Base-by-base conservation (phyloP, 2,888 invertebrate genomes). In the Agrilus cyanescens region DNA sequence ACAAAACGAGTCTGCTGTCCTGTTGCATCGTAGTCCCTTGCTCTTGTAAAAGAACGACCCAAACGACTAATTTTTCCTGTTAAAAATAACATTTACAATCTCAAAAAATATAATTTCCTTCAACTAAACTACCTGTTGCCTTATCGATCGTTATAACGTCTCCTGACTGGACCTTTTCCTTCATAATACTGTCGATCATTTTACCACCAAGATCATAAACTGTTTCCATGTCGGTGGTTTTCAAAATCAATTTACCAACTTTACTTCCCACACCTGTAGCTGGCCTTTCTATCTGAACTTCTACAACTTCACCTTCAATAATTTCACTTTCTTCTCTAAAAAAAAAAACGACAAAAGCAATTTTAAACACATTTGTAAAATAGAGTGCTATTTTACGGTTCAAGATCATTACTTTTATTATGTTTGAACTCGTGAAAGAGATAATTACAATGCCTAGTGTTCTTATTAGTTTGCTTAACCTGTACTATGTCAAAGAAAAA, bases 181-280 rank as follows among this genome's bases (percentile, higher is more conserved):
- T 96, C 55, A 91, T 81, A 43, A 96, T 76, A 41, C 90, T 88
- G 63, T 97, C 96, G 41, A 97, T 96, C 83, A 97, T 96, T 73
- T 97, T 97, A 39, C 86, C 85, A 2, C 98, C 98, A 62, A 99
- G 75, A 65, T 99, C 98, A 62, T 98, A 99, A 50, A 96, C 86
- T 0, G 98, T 97, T 68, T 98, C 98, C 98, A 99, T 99, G 66
- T 98, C 98, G 0, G 96, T 97, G 0, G 98, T 98, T 71, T 98
- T 98, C 36, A 99, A 70, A 0, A 96, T 97, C 30, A 98, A 72
- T 57, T 97, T 90, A 2, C 96, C 96, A 35, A 91, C 81, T 63
- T 89, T 80, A 0, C 86, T 83, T 0, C 88, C 88, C 12, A 84
- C 79, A 15, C 90, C 94, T 0, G 91, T 85, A 0, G 91, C 94